Evolutionary conservation across 2,113 vertebrate species (phyloP), one percentile per base, ranked within the genome.

Genomic region (Furnarius figulus): DNA sequence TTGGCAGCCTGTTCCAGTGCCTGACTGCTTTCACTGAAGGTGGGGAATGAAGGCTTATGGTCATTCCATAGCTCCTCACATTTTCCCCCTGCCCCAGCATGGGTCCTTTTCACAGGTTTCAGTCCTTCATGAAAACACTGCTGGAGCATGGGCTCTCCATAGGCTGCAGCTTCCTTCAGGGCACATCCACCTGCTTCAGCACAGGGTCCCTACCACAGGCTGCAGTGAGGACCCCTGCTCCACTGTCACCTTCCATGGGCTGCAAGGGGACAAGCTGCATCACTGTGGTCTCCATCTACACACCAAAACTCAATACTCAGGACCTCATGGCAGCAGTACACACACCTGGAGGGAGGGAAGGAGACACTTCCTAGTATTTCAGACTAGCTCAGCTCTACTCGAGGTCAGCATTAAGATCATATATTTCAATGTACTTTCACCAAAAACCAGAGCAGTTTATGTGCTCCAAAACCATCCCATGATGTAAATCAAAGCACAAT

Each of bases 201-300:
- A 49, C 2, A 4, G 28, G 10, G 8, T 58, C 6, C 25, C 8
- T 14, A 14, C 20, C n/a, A 19, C 0, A 1, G 35, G n/a, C 37
- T 75, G 47, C 42, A 55, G 39, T 1, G 30, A 28, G 35, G 39
- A n/a, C 12, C n/a, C 9, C 12, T 62, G 27, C 47, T 93, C 65
- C 17, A 20, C 33, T 40, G 21, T 8, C 33, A 47, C 14, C 19
- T 42, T 67, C 22, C 44, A 14, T 1, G 5, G 71, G 23, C 33
- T 59, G 40, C 58, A 66, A 9, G 1, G 15, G 31, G 25, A 74
- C 31, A 75, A 8, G 2, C 18, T 19, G 30, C 10, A 37, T 20
- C 39, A 35, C 37, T 0, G 0, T 9, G 5, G 22, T 42, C 24
- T 72, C 7, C 78, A 46, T 4, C 17, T 40, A 18, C 55, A 44